Conservation (phyloP, 2,888 invertebrate genomes). For the Malachius bipustulatus region DNA sequence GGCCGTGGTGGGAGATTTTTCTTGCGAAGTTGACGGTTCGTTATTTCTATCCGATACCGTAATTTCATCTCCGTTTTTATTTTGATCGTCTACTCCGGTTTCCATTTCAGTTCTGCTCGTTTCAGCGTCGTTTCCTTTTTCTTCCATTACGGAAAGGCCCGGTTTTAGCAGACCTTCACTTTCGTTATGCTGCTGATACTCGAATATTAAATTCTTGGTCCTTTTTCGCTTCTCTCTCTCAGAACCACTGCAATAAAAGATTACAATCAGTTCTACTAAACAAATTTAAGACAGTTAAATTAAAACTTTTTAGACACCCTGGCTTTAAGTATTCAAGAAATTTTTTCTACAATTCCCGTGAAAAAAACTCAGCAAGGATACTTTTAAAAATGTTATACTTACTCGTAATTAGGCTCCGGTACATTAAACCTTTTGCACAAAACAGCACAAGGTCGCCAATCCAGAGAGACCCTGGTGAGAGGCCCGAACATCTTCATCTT, state of each 20-base stretch:
- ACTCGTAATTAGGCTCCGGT: slow-evolving; percentile 67
- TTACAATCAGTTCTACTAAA: slow-evolving; percentile 10
- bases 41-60: neutral
- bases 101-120: slow-evolving; percentile 37
- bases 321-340: too few species aligned
- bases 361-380: neutral
- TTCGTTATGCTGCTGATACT: slow-evolving; percentile 49
- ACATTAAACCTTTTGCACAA: slow-evolving; percentile 91
- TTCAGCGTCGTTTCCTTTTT: slow-evolving; percentile 8
- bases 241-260: slow-evolving; percentile 33
- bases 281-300: too few species aligned
- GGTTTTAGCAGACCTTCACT: slow-evolving; percentile 22
- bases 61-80: neutral
- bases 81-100: neutral
- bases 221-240: slow-evolving; percentile 45
- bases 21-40: neutral
- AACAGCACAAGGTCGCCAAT: slow-evolving; percentile 75
- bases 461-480: slow-evolving; percentile 51
- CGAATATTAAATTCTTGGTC: slow-evolving; percentile 63
- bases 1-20: neutral
- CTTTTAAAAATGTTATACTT: slow-evolving; percentile 23
- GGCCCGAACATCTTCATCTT: slow-evolving; percentile 65
- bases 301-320: too few species aligned
- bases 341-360: too few species aligned
- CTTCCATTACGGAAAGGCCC: slow-evolving; percentile 22